Evolutionary conservation across 2,113 vertebrate species (phyloP), one percentile per base, ranked within the genome.

Genomic region (Lophura nycthemera): DNA sequence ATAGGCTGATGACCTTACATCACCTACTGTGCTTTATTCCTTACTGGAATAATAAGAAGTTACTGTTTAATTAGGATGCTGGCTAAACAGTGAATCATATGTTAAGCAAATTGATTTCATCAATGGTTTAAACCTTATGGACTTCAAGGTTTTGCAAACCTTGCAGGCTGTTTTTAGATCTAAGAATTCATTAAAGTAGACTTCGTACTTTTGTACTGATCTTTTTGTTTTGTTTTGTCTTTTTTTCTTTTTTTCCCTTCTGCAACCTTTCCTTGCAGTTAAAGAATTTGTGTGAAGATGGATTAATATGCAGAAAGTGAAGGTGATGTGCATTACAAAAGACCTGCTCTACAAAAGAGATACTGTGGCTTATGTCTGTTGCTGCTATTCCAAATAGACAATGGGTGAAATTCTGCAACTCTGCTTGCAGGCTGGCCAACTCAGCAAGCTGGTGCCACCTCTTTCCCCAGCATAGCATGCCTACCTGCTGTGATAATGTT

Each of bases 91-190:
- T 17, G 30, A 45, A 22, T 38, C 14, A 15, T 57, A 73, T 94
- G 81, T 90, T 47, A 30, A 47, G 19, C 19, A 47, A 38, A 75
- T 60, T 18, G 29, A 67, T 92, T 36, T n/a, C 65, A 69, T 20
- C 76, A 47, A 1, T 40, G 52, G 22, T 56, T 86, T 50, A 74
- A 76, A 43, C 48, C 60, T 86, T 32, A 7, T 5, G 42, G 72
- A 89, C 45, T 66, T 3, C 56, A 38, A 64, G 50, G 73, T 80
- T 90, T 72, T 91, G 83, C 78, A 73, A 48, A 67, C 38, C 14
- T 95, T 80, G 81, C 82, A 87, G 36, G 8, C 24, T 90, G 2
- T 15, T 67, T 67, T 50, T 22, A 47, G 45, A 42, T 34, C 24
- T 67, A 17, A 71, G 50, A 69, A 43, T 67, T 86, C 50, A 47